Conservation (phyloP, 1,140 invertebrate genomes). For the Drosophila micromelanica region DNA sequence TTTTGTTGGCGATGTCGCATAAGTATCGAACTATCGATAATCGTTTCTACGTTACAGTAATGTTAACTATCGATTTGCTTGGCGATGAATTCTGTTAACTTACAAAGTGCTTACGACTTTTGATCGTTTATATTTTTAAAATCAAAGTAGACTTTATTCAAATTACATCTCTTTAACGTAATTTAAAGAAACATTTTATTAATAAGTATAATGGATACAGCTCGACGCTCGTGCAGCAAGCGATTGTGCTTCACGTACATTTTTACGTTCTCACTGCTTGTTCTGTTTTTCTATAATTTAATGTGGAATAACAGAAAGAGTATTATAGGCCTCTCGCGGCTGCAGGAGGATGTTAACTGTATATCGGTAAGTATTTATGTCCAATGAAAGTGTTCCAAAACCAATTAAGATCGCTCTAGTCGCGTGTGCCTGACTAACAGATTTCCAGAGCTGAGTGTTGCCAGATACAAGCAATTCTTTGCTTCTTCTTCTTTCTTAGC, state of each 20-base stretch:
- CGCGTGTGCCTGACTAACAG: no score
- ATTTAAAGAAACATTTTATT: background rate
- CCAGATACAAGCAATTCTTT: no score
- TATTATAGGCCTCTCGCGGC: background rate
- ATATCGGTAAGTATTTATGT: conserved; percentile 43
- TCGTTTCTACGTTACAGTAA: background rate
- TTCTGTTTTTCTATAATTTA: conserved; percentile 50
- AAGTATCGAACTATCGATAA: conserved; percentile 4
- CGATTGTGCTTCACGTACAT: conserved; percentile 43
- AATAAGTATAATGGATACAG: conserved; percentile 30
- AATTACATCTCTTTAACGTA: background rate
- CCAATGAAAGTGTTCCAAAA: no score
- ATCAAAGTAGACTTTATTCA: conserved; percentile 8
- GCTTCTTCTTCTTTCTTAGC: no score
- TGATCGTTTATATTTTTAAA: conserved; percentile 1
- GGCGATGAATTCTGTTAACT: conserved; percentile 7
- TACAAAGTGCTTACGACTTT: background rate
- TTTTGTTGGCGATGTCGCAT: conserved; percentile 4
- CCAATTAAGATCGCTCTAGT: no score
- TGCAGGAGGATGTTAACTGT: conserved; percentile 48
- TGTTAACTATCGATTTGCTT: conserved; percentile 1
- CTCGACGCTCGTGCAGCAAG: background rate
- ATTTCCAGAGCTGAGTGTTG: no score
- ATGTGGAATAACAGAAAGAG: conserved; percentile 42
- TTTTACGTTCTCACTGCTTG: conserved; percentile 41